Conservation (phyloP, 64 coral and sea anemone genomes). For the Pachyseris speciosa region DNA sequence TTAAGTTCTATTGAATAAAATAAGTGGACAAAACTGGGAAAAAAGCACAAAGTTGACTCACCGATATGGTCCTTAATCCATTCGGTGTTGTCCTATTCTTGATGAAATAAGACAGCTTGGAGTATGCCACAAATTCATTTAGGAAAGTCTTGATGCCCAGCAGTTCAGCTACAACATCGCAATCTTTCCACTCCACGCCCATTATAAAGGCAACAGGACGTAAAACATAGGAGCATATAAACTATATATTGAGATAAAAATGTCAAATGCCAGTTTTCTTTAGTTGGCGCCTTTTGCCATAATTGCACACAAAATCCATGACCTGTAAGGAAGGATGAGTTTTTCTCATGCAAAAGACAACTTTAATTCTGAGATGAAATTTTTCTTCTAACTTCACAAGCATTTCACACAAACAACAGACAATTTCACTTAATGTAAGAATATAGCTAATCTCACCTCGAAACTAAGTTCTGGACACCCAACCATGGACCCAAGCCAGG, state of each 20-base stretch:
- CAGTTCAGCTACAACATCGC: slow-evolving; percentile 79
- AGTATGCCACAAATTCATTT: slow-evolving; percentile 90
- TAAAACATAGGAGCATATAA: slow-evolving; percentile 81
- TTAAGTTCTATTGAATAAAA: too few species aligned
- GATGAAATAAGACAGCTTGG: slow-evolving; percentile 27
- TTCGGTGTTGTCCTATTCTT: not conserved
- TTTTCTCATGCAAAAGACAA: too few species aligned
- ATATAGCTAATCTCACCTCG: too few species aligned
- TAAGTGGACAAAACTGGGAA: too few species aligned
- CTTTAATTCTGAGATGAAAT: too few species aligned
- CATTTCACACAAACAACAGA: too few species aligned
- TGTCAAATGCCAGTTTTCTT: not conserved
- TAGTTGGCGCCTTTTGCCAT: too few species aligned
- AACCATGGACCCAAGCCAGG: slow-evolving; percentile 97
- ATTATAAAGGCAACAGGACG: slow-evolving; percentile 91
- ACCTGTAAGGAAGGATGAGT: too few species aligned
- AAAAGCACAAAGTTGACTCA: slow-evolving; percentile 2
- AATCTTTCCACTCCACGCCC: slow-evolving; percentile 87
- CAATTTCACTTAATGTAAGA: too few species aligned
- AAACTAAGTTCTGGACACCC: slow-evolving; percentile 88
- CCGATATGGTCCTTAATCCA: slow-evolving; percentile 60
- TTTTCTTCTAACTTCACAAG: too few species aligned
- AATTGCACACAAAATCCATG: too few species aligned
- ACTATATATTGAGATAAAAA: slow-evolving; percentile 42
- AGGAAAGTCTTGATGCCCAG: slow-evolving; percentile 90